A percentile compares a stretch with the other conserved stretches of the same genome.
Evolutionary conservation across 2,113 vertebrate genomes (phyloP).

Genomic region (Physeter macrocephalus): DNA sequence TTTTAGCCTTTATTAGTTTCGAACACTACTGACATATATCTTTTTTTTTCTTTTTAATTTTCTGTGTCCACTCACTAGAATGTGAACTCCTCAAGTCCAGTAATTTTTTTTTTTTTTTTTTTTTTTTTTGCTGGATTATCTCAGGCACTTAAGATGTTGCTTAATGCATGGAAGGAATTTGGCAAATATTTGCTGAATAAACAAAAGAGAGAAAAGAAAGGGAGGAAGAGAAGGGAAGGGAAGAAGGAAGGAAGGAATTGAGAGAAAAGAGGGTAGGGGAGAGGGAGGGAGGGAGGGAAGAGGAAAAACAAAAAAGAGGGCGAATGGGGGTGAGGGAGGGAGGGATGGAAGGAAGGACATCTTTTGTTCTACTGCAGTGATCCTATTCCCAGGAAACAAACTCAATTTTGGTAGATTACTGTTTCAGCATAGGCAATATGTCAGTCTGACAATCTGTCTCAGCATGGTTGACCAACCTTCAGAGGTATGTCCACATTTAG

Average conservation of each 20-base stretch:
- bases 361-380: neutral
- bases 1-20: neutral
- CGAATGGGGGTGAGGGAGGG: accelerated
- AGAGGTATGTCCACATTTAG: neutral
- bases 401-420: neutral
- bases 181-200: neutral
- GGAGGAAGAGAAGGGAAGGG: no score
- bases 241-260: no score
- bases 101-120: neutral
- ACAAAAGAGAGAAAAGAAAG: neutral
- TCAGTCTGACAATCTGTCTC: neutral
- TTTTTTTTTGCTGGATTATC: neutral
- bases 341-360: accelerated
- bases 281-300: neutral
- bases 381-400: neutral
- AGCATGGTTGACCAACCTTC: neutral
- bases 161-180: neutral
- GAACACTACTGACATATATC: neutral
- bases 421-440: neutral
- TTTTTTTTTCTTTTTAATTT: neutral
- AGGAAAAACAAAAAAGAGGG: accelerated
- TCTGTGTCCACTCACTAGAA: neutral
- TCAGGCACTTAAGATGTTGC: neutral
- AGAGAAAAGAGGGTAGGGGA: accelerated
- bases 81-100: neutral